Conservation (phyloP, 2,113 vertebrate genomes). For the Struthidea cinerea region DNA sequence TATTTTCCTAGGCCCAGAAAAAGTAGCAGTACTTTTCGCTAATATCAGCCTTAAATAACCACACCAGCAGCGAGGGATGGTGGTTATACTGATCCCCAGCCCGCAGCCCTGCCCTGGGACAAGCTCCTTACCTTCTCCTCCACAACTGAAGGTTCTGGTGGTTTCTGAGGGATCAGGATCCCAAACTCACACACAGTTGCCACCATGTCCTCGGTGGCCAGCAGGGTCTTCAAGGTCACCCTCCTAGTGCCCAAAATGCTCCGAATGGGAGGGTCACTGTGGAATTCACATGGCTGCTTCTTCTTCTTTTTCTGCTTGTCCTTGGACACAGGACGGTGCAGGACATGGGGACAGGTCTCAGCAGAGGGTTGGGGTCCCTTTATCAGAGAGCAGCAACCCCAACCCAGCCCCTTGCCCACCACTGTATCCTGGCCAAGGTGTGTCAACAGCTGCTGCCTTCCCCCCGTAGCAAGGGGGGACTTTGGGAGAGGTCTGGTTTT, state of each 20-base stretch:
- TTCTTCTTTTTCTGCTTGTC: conserved; percentile 63
- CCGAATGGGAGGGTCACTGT: conserved; percentile 61
- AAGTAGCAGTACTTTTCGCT: not conserved
- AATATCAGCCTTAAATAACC: not conserved
- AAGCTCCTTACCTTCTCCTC: conserved; percentile 8
- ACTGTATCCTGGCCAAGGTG: not conserved
- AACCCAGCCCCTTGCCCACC: not conserved
- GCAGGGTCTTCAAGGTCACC: conserved; percentile 64
- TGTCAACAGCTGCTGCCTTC: not conserved
- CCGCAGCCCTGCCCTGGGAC: not conserved
- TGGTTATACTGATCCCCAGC: not conserved
- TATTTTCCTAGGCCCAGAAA: not conserved
- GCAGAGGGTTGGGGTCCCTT: not conserved
- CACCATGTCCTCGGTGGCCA: conserved; percentile 48
- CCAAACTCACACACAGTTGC: conserved; percentile 72
- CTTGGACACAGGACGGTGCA: not conserved
- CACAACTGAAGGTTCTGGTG: not conserved
- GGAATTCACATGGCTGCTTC: conserved; percentile 27
- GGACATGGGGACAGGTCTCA: not conserved
- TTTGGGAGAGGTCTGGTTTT: not conserved
- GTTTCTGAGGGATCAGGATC: not conserved
- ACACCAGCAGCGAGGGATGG: rapidly evolving
- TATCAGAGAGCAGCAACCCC: not conserved
- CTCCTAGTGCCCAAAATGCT: conserved; percentile 55
- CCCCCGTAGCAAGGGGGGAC: not conserved